A percentile compares a stretch with the other conserved stretches of the same genome.
Conservation (phyloP, 2,888 invertebrate genomes). For the Harmothoe impar region DNA sequence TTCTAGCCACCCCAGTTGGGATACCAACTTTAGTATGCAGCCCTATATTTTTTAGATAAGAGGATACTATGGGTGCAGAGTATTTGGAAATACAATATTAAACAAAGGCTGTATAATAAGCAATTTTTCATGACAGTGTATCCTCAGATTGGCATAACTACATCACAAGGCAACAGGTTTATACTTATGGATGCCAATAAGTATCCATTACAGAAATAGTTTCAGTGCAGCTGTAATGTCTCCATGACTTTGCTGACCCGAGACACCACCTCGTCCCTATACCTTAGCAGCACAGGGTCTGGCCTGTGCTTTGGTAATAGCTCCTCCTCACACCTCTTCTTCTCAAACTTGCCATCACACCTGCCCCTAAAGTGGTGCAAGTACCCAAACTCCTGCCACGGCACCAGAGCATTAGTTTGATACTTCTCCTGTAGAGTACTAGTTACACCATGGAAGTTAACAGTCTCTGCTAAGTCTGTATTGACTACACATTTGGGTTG, state of each 20-base stretch:
- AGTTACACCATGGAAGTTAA: conserved; percentile 63
- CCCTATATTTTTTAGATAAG: too few species aligned
- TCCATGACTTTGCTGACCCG: conserved; percentile 24
- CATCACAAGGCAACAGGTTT: too few species aligned
- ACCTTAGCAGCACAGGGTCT: conserved; percentile 61
- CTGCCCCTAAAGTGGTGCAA: conserved; percentile 64
- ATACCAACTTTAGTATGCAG: too few species aligned
- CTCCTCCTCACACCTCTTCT: conserved; percentile 56
- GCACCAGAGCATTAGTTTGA: conserved; percentile 35
- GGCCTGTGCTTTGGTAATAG: not conserved
- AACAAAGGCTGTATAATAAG: too few species aligned
- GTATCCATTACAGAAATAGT: too few species aligned
- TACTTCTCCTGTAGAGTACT: conserved; percentile 9
- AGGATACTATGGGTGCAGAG: too few species aligned
- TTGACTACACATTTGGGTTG: conserved; percentile 65
- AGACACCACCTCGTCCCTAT: conserved; percentile 26
- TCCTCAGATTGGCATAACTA: too few species aligned
- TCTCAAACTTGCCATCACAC: conserved; percentile 62
- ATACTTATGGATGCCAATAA: too few species aligned
- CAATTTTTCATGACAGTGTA: too few species aligned
- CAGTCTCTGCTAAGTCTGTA: conserved; percentile 58
- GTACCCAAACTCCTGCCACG: conserved; percentile 59
- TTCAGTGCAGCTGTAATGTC: conserved; percentile 35
- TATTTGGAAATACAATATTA: too few species aligned
- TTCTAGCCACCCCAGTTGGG: too few species aligned